Conservation (phyloP, 1,140 invertebrate species). For the Listronotus oregonensis region DNA sequence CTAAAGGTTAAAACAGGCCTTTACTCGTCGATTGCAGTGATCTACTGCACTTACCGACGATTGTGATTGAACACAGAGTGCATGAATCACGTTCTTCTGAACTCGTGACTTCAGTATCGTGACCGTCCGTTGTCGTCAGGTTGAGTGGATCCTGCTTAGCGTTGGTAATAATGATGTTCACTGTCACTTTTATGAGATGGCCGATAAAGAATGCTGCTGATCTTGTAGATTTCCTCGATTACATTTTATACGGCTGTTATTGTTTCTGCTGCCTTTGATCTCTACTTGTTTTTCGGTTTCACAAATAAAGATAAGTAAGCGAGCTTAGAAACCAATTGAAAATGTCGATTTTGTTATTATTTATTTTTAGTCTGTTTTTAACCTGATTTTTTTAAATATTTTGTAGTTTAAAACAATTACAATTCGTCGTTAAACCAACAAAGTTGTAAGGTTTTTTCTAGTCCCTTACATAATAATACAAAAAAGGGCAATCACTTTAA, state of each 20-base stretch:
- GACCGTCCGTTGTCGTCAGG: conserved; percentile 6
- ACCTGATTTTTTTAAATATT: too few species aligned
- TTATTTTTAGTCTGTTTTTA: too few species aligned
- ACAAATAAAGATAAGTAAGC: too few species aligned
- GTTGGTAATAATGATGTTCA: conserved; percentile 41
- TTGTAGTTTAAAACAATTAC: too few species aligned
- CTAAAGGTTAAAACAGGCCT: not conserved
- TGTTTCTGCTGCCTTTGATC: conserved; percentile 10
- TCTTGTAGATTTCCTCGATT: conserved; percentile 38
- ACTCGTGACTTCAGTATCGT: conserved; percentile 34
- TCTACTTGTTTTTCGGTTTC: conserved; percentile 3
- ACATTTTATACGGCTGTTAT: conserved; percentile 19
- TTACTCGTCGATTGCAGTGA: conserved; percentile 24
- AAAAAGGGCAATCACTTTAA: too few species aligned
- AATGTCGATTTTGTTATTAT: too few species aligned
- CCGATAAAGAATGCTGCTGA: conserved; percentile 37
- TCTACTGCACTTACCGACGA: conserved; percentile 32
- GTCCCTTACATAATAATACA: too few species aligned
- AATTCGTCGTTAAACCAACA: too few species aligned
- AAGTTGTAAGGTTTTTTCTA: too few species aligned
- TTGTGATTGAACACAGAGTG: conserved; percentile 32
- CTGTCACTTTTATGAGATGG: conserved; percentile 43
- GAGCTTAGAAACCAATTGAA: too few species aligned
- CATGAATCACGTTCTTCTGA: conserved; percentile 37
- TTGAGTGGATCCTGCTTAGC: conserved; percentile 18